These are phyloP conservation scores for Lymantria dispar DNA, from an alignment of 2,888 invertebrate genomes.

Conservation along the genomic window DNA sequence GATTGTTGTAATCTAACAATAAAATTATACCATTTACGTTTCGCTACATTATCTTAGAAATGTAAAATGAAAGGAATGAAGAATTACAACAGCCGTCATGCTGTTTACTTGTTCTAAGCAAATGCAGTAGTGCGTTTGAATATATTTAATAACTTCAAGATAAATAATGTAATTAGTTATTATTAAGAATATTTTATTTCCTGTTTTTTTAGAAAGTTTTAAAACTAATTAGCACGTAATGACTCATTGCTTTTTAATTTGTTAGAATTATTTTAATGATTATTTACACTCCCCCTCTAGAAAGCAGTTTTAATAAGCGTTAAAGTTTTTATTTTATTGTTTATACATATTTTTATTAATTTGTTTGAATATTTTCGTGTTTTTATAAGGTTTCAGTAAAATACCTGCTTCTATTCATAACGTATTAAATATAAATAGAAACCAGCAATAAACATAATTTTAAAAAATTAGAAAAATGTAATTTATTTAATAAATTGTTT, in stretches of 20 bases:
- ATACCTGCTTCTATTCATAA: not conserved
- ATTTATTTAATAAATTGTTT: no score
- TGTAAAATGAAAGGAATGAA: not conserved
- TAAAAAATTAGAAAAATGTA: no score
- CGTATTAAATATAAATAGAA: no score
- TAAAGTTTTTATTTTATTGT: not conserved
- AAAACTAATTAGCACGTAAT: conserved; percentile 3
- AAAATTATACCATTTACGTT: not conserved
- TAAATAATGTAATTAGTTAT: not conserved
- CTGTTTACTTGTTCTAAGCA: not conserved
- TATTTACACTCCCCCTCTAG: not conserved
- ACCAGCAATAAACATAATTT: no score
- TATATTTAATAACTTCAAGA: not conserved
- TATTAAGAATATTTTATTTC: not conserved
- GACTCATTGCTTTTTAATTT: conserved; percentile 14
- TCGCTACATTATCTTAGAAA: not conserved
- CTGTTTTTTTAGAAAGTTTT: not conserved
- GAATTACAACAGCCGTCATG: not conserved
- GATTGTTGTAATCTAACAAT: not conserved
- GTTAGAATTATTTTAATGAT: not conserved
- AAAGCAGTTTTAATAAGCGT: not conserved
- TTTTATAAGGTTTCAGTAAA: not conserved
- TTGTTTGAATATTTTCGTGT: not conserved
- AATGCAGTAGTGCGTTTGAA: not conserved
- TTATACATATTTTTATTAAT: not conserved